phyloP scores from a whole-genome alignment of 2,888 invertebrate genomes.

The Scaptomyza reducta region DNA sequence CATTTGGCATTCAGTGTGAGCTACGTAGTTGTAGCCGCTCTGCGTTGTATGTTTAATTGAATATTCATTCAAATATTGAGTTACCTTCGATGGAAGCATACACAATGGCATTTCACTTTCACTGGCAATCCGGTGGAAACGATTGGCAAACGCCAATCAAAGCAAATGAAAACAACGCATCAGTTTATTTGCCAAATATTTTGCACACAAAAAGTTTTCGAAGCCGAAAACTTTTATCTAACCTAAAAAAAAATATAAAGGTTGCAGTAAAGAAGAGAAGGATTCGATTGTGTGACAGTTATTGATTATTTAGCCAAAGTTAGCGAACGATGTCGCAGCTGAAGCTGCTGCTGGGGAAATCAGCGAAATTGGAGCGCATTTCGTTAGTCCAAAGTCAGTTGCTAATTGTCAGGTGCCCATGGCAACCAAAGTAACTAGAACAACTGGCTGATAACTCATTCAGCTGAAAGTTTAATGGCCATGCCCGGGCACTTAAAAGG shows the following conservation, averaged over 20 bases:
- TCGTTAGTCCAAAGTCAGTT: slow-evolving; percentile 33
- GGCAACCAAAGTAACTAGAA: slow-evolving; percentile 27
- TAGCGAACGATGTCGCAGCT: slow-evolving; percentile 13
- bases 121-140: slow-evolving; percentile 16
- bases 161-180: slow-evolving; percentile 58
- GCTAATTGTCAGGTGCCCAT: slow-evolving; percentile 58
- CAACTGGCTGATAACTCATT: slow-evolving; percentile 17
- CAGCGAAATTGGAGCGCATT: slow-evolving; percentile 60
- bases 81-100: slow-evolving; percentile 44
- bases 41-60: slow-evolving; percentile 43
- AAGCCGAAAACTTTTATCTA: slow-evolving; percentile 35
- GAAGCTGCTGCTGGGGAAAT: slow-evolving; percentile 56
- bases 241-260: not conserved
- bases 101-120: slow-evolving; percentile 42
- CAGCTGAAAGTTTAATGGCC: slow-evolving; percentile 46
- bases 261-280: not conserved
- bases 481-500: slow-evolving; percentile 27
- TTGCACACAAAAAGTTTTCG: slow-evolving; percentile 56
- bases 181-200: slow-evolving; percentile 51
- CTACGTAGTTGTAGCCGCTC: not conserved
- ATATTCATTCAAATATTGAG: slow-evolving; percentile 57
- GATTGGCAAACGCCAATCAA: slow-evolving; percentile 63
- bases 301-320: slow-evolving; percentile 66
- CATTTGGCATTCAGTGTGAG: slow-evolving; percentile 17
- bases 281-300: slow-evolving; percentile 60